Conservation (phyloP, 92 coral and sea anemone genomes). For the Palythoa caribaeorum region DNA sequence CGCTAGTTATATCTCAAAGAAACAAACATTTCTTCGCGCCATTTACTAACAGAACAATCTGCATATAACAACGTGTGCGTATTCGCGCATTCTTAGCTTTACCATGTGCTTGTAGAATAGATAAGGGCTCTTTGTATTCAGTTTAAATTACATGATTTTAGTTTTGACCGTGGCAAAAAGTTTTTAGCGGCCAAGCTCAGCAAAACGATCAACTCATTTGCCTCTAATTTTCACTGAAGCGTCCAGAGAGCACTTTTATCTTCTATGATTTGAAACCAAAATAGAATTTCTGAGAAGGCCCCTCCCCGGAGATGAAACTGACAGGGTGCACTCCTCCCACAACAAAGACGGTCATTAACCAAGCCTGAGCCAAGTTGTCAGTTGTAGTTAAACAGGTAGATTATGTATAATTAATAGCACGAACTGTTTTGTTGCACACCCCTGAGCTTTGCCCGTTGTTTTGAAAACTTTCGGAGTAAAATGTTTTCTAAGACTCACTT, state of each 20-base stretch:
- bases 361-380: conserved; percentile 4
- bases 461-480: neutral
- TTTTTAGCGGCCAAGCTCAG: neutral
- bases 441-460: neutral
- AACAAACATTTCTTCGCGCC: conserved; percentile 18
- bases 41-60: conserved; percentile 20
- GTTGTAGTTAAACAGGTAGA: conserved; percentile 37
- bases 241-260: neutral
- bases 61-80: conserved; percentile 28
- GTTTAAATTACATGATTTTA: neutral
- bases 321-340: conserved; percentile 32
- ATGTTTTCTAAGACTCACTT: neutral
- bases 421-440: neutral
- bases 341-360: conserved; percentile 38
- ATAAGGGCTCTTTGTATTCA: neutral
- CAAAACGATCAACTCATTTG: neutral
- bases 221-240: conserved; percentile 12
- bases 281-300: conserved; percentile 18
- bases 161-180: neutral
- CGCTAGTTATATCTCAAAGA: neutral
- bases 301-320: conserved; percentile 29
- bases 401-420: conserved; percentile 47
- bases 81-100: neutral
- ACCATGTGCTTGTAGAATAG: conserved; percentile 27
- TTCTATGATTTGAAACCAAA: conserved; percentile 17